These are phyloP conservation scores for Bombus impatiens DNA, from an alignment of 1,140 invertebrate species.

Conservation along the genomic window DNA sequence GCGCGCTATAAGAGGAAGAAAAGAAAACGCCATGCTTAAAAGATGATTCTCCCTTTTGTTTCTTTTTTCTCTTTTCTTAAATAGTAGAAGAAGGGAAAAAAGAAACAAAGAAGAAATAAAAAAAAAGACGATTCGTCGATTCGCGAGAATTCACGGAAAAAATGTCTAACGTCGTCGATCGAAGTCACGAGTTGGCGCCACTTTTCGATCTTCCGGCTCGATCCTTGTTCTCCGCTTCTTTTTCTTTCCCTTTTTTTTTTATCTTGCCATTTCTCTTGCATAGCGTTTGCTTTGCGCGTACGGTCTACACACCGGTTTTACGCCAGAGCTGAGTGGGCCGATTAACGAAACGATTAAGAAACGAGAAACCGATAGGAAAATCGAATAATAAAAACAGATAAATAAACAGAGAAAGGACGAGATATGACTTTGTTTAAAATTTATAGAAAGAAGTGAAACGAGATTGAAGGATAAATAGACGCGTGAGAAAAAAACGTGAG, in stretches of 20 bases:
- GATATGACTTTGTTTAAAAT: background rate
- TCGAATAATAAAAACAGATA: background rate
- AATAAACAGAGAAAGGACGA: background rate
- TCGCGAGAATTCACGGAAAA: constrained; percentile 5
- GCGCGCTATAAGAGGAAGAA: constrained; percentile 55
- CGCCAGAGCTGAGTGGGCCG: constrained; percentile 52
- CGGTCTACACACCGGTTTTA: constrained; percentile 20
- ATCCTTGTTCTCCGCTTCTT: background rate
- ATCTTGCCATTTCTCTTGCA: constrained; percentile 14
- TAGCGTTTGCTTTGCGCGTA: constrained; percentile 10
- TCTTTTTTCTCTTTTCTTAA: background rate
- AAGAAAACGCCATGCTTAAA: constrained; percentile 45
- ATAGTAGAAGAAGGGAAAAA: background rate
- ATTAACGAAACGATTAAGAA: constrained; percentile 25
- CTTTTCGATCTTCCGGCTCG: background rate
- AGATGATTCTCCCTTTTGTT: constrained; percentile 2
- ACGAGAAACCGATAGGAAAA: background rate
- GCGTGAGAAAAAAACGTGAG: background rate
- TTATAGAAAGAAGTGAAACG: background rate
- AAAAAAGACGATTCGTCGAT: constrained; percentile 16
- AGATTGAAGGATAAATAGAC: background rate
- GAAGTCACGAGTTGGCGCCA: constrained; percentile 10
- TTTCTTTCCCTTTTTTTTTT: background rate
- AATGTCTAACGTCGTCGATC: constrained; percentile 45
- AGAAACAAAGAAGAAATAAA: background rate